These are phyloP conservation scores for Riparia riparia DNA, from an alignment of 2,113 vertebrate species.

Conservation along the genomic window DNA sequence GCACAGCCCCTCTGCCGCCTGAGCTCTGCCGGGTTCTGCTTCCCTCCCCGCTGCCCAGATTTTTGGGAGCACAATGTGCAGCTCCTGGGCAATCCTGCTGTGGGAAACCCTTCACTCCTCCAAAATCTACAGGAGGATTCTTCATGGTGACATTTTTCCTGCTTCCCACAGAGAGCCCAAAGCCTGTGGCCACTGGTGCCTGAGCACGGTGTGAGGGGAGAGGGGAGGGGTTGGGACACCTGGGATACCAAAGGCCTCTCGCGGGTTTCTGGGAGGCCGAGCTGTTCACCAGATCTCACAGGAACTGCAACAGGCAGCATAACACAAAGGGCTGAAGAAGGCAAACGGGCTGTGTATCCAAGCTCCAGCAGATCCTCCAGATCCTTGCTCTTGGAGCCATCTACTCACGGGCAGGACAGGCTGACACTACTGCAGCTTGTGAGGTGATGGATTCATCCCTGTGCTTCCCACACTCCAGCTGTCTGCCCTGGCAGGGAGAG, in stretches of 20 bases:
- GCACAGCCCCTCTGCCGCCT: not conserved
- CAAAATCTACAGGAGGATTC: not conserved
- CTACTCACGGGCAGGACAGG: not conserved
- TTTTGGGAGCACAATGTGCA: not conserved
- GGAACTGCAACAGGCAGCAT: not conserved
- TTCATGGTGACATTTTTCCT: accelerated
- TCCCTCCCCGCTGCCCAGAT: not conserved
- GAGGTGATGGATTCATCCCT: not conserved
- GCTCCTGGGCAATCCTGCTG: not conserved
- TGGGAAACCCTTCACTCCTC: not conserved
- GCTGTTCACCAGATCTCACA: not conserved
- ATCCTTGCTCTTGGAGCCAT: not conserved
- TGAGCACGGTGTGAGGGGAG: accelerated
- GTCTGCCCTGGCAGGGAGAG: not conserved
- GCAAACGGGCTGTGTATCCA: not conserved
- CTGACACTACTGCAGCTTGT: not conserved
- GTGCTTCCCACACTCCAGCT: not conserved
- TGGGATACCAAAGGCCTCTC: not conserved
- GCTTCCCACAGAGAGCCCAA: not conserved
- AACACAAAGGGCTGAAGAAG: not conserved
- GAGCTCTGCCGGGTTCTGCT: not conserved
- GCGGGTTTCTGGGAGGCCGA: not conserved
- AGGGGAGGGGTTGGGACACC: not conserved
- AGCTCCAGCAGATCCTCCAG: not conserved
- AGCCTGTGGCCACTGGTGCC: not conserved